Conservation (phyloP, 1,140 invertebrate species). For the Eubasilissa regina region DNA sequence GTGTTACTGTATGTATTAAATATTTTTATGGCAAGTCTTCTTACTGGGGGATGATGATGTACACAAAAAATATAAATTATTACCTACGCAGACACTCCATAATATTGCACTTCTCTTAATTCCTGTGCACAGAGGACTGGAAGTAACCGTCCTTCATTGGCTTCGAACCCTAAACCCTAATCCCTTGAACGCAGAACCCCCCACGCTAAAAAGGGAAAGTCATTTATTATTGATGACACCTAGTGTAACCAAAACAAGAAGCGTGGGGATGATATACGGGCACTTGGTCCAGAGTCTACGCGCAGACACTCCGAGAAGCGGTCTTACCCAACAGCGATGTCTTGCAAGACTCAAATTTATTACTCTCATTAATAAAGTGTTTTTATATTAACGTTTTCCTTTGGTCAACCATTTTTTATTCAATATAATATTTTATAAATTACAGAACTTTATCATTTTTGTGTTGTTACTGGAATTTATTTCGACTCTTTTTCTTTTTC, state of each 20-base stretch:
- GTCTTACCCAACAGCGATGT: background rate
- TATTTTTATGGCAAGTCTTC: background rate
- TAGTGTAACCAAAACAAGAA: constrained; percentile 44
- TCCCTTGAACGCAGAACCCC: constrained; percentile 20
- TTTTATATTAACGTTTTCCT: background rate
- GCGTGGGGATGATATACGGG: constrained; percentile 45
- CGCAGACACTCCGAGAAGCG: background rate
- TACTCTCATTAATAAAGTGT: constrained; percentile 4
- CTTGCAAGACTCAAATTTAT: constrained; percentile 14
- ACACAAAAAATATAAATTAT: constrained; percentile 23
- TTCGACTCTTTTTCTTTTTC: too few relatives aligned
- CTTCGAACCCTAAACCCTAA: constrained; percentile 31
- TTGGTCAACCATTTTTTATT: too few relatives aligned
- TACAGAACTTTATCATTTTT: too few relatives aligned
- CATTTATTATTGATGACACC: constrained; percentile 54
- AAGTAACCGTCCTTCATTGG: background rate
- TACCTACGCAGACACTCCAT: background rate
- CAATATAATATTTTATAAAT: too few relatives aligned
- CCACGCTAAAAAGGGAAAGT: constrained; percentile 39
- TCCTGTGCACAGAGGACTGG: background rate
- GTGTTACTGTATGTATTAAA: background rate
- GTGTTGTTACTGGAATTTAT: too few relatives aligned
- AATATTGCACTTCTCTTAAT: constrained; percentile 22
- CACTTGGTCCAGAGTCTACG: constrained; percentile 9
- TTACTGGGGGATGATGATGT: background rate